A percentile compares a stretch with the other conserved stretches of the same genome.
Evolutionary conservation across 2,888 invertebrate genomes (phyloP).

Genomic region (Nymphalis c-album): DNA sequence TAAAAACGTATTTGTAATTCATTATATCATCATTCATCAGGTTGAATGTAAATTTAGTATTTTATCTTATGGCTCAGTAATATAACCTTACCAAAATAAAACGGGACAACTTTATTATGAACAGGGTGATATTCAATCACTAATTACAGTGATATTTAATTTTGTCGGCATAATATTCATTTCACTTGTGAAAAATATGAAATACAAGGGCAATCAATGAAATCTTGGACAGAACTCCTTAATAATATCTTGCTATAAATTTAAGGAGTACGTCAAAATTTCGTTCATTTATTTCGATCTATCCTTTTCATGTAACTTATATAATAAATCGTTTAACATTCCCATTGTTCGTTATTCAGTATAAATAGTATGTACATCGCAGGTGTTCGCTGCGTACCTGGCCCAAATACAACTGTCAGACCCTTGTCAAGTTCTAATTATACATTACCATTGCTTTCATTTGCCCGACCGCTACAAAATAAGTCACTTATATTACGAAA

Average conservation of each 20-base stretch:
- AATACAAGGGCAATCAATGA: too few species aligned
- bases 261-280: background rate
- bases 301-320: conserved; percentile 3
- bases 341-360: conserved; percentile 29
- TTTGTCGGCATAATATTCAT: too few species aligned
- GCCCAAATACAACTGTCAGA: conserved; percentile 76
- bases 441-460: conserved; percentile 76
- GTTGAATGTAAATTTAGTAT: too few species aligned
- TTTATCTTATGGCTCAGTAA: too few species aligned
- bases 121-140: too few species aligned
- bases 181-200: too few species aligned
- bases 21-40: too few species aligned
- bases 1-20: too few species aligned
- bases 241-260: background rate
- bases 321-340: conserved; percentile 32
- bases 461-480: conserved; percentile 50
- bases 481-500: conserved; percentile 49
- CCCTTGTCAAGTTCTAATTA: conserved; percentile 78
- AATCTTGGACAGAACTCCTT: too few species aligned
- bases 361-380: conserved; percentile 31
- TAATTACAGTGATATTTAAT: too few species aligned
- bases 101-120: too few species aligned
- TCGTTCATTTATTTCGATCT: background rate
- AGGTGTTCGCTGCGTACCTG: conserved; percentile 30
- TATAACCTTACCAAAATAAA: too few species aligned